phyloP scores from a whole-genome alignment of 2,888 invertebrate genomes.

The Keiferia lycopersicella region DNA sequence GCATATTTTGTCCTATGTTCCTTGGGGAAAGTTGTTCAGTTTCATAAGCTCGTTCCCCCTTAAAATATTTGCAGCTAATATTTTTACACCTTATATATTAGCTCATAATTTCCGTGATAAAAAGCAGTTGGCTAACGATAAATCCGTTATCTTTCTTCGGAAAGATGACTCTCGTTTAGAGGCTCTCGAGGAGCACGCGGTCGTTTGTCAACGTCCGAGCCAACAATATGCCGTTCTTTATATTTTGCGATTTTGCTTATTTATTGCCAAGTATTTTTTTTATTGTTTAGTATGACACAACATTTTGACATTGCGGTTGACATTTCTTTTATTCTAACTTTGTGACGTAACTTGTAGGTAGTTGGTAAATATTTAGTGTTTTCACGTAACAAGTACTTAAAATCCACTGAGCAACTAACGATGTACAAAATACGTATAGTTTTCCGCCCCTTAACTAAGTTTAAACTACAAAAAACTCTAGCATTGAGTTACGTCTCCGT shows the following conservation, averaged over 20 bases:
- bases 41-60: no score
- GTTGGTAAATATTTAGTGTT: no score
- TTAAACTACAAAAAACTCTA: not conserved
- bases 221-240: not conserved
- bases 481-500: constrained; percentile 2
- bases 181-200: not conserved
- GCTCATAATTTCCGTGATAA: not conserved
- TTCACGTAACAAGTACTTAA: no score
- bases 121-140: not conserved
- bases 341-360: no score
- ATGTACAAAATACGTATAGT: no score
- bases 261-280: not conserved
- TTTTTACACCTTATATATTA: no score
- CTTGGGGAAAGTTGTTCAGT: no score
- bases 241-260: not conserved
- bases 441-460: not conserved
- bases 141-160: not conserved
- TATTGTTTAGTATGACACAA: constrained; percentile 4
- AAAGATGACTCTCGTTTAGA: constrained; percentile 13
- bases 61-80: no score
- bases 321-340: no score
- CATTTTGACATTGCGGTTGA: not conserved
- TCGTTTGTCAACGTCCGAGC: constrained; percentile 3
- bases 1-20: no score
- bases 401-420: no score